phyloP scores from a whole-genome alignment of 2,888 invertebrate species.

The Gisinianus flammeolus region DNA sequence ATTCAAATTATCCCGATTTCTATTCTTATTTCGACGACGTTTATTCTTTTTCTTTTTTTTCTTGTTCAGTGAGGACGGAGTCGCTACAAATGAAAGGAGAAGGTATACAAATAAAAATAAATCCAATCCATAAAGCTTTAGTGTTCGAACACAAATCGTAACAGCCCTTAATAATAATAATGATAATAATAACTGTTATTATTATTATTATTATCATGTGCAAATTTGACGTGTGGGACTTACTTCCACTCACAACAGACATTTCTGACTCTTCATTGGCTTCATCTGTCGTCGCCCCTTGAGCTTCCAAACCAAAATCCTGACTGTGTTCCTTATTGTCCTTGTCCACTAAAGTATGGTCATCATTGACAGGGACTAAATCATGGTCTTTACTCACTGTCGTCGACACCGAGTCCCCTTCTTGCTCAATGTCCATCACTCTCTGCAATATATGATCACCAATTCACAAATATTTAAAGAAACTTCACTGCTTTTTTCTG shows the following conservation, averaged over 20 bases:
- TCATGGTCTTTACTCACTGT: conserved; percentile 19
- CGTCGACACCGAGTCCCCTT: conserved; percentile 29
- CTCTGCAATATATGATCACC: too few relatives aligned
- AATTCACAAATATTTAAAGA: neutral
- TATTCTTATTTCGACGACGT: conserved; percentile 17
- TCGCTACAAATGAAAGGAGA: neutral
- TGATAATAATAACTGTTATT: neutral
- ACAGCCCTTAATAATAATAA: too few relatives aligned
- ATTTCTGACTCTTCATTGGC: conserved; percentile 23
- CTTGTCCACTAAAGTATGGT: neutral
- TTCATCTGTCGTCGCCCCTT: conserved; percentile 14
- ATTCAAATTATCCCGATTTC: neutral
- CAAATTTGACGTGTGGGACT: neutral
- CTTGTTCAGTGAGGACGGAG: neutral
- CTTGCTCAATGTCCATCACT: conserved; percentile 31
- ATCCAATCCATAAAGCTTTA: too few relatives aligned
- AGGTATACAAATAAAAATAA: too few relatives aligned
- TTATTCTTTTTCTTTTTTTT: conserved; percentile 21
- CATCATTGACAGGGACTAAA: neutral
- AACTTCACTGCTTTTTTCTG: too few relatives aligned
- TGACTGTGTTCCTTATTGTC: neutral
- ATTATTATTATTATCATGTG: neutral
- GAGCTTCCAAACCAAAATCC: conserved; percentile 16
- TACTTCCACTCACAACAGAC: conserved; percentile 21
- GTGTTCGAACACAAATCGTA: too few relatives aligned